Evolutionary conservation across 92 coral and sea anemone genomes (phyloP), one percentile per base, ranked within the genome.

Genomic region (Anthopleura xanthogrammica): DNA sequence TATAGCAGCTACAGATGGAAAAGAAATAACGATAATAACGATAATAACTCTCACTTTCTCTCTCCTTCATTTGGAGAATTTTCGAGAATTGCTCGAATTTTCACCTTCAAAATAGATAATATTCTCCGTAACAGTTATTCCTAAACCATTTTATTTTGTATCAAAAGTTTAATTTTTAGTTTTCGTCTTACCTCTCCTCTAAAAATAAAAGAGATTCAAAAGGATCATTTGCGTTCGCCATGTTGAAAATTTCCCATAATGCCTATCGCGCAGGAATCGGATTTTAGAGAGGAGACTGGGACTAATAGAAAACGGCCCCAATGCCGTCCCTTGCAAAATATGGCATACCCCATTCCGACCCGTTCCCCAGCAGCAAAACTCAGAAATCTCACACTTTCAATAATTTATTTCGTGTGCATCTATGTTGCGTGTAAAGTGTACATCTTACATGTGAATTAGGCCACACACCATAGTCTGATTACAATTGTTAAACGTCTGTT

Each of bases 141-240:
- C 2, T 4, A n/a, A 19, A 7, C 17, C 1, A 20, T 43, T 42
- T 16, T 3, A 42, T 42, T 7, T 43, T 42, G 14, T 12, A 2
- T 68, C 16, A 29, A 68, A 68, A 13, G 40, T 2, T 65, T 22
- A 65, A 29, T 74, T 48, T 48, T 58, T 13, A 48, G 75, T 75
- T 42, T 75, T 42, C 7, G 60, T 8, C 77, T 80, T 48, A 93
- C 98, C 91, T 93, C 86, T 95, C 95, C 72, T 95, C 98, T n/a
- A 95, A 88, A 76, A 93, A 93, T 86, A 95, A 87, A 54, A 91
- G 88, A 40, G 97, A 88, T 39, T 95, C 97, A 71, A 95, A 95
- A 3, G 83, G 89, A 82, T 95, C 98, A 36, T 89, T 95, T 75
- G 85, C 82, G 85, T 75, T 86, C 90, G 92, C 97, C 95, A 92